Base-by-base conservation (phyloP, 2,888 invertebrate species). In the Drosophila pseudotakahashii region DNA sequence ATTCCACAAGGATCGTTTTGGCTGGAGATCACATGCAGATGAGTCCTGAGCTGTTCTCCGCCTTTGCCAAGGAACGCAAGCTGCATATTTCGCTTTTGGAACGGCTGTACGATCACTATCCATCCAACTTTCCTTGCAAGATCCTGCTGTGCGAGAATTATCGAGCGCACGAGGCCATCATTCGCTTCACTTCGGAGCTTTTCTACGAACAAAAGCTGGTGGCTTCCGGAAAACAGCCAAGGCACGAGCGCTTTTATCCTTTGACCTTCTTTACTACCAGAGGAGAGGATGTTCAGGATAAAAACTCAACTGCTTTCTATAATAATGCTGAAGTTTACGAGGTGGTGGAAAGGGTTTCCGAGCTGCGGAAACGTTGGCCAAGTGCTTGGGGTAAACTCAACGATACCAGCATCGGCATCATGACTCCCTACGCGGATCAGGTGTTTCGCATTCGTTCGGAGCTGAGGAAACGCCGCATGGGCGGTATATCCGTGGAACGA, bases 1-100 rank as follows among this genome's bases (percentile, higher is more conserved):
- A 94, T 54, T 93, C 93, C 11, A 97, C 97, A 0, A 93, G 96
- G 45, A 94, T 97, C 62, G 96, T 97, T 0, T 91, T 97, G 45
- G 97, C 97, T 51, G 97, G 97, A 53, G 97, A 97, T 92, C 96
- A 97, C 89, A 96, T 96, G 96, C 95, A 96, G 93, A 93, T 97
- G 89, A 95, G 96, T 69, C 97, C 97, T 0, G 97, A 97, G 90
- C 93, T 97, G 7, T 96, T 95, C 91, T 96, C 96, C 11, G 94
- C 94, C 55, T 94, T 96, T 85, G 95, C 95, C 7, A 94, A 94
- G 81, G 95, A 95, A 79, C 93, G 95, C 2, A 94, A 95, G 71
- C 91, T 96, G 48, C 95, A 96, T 75, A 94, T 95, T 32, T 97
- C 96, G 7, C 91, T 97, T 19, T 90, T 97, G 64, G 97, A 97